Evolutionary conservation across 2,797 vertebrate species (phyloP), one percentile per base, ranked within the genome.

Genomic region (Sebastes jordani): DNA sequence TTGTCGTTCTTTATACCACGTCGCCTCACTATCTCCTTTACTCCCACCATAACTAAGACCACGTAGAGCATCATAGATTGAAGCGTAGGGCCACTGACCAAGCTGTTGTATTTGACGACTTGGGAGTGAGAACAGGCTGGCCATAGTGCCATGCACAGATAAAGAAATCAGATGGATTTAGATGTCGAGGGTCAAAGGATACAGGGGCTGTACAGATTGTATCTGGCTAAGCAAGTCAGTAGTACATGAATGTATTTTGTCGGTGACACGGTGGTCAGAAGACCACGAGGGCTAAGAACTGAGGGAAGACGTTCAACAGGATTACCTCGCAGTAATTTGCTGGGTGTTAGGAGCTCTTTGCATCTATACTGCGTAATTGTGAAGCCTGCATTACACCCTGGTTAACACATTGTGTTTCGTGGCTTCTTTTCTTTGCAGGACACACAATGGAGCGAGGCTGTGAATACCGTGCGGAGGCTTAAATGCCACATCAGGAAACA

Each of bases 401-500:
- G 60, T 80, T 65, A 89, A 88, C 67, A 75, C 65, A 71, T 59
- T 84, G 73, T 76, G 65, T 46, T 66, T 38, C 7, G 6, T 6
- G 30, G 69, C 67, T 49, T 72, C 73, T 73, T 78, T 56, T 86
- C 75, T 80, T 74, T 63, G 71, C 63, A 23, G 52, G 36, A 38
- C 58, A 78, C 29, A 85, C 88, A 86, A 79, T 77, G 38, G 71
- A 73, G 20, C 2, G n/a, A 62, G 54, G 49, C 54, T 61, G 59
- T 74, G 78, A 87, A 86, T 78, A 73, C 52, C 23, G 71, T 18
- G 34, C 20, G 13, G 58, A 27, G 76, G 63, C 73, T 84, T 81
- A 61, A 83, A 76, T 85, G 74, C 71, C 81, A 89, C 85, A 84
- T 84, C 82, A 87, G 73, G 76, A 91, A 89, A 76, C 83, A 78